Evolutionary conservation across 2,888 invertebrate species (phyloP), one percentile per base, ranked within the genome.

Genomic region (Aleiodes alternator): DNA sequence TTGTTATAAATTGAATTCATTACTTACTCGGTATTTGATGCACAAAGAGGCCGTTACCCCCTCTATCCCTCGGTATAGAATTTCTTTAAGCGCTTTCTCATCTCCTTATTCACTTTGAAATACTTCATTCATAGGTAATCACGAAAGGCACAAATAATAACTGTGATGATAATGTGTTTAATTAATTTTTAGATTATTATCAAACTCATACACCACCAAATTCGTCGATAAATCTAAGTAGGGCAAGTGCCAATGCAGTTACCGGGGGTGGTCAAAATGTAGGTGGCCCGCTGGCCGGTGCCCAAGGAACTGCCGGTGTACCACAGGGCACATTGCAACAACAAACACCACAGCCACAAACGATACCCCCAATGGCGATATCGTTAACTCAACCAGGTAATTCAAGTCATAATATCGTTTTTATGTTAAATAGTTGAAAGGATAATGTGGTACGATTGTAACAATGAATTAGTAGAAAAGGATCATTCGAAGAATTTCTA

Each of bases 261-360:
- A 85, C 82, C 77, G 84, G 83, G 76, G 86, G 86, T 66, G 84
- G 83, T 73, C 87, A 87, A 77, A 87, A 88, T 78, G 84, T 87
- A 66, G 82, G 85, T 71, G 86, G 85, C 68, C 85, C 87, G 76
- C 81, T 89, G 81, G 80, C 85, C 74, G 84, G 84, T 80, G 84
- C 85, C 75, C 87, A 87, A 84, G 87, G 86, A 82, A 85, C 86
- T 78, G 79, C 86, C 72, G 84, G 87, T 50, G 85, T 87, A 79
- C 86, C 85, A 12, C 88, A 86, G 76, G 85, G 86, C 80, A 80
- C 84, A 55, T 82, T 89, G 70, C 89, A 87, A 75, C 88, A 87
- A 78, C 82, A 86, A 72, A 77, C 87, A 0, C 87, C 85, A 75
- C 88, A 85, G 75, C 81, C 86, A 59, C 87, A 84, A 66, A 79